Base-by-base conservation (phyloP, 2,797 vertebrate genomes). In the Pseudomugil gertrudae region DNA sequence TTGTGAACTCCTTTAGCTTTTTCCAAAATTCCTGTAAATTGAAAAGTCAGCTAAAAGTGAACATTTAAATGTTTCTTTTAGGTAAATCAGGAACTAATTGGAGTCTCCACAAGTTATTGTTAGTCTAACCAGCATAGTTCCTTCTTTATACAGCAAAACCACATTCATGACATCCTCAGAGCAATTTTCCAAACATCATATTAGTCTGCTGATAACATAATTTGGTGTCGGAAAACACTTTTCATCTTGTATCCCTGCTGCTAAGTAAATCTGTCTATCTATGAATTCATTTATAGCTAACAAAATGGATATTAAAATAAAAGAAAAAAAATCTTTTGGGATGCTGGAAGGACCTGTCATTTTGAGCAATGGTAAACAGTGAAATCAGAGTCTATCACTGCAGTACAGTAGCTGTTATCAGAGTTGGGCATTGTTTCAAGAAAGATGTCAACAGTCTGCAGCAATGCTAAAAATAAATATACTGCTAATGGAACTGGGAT, bases 41-140 rank as follows among this genome's bases (percentile, higher is more conserved):
- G 0, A n/a, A n/a, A n/a, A n/a, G n/a, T n/a, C n/a, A n/a, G n/a
- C n/a, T n/a, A 45, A 23, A 23, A 70, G 71, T 13, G 57, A 60
- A 58, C 69, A 40, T 68, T 86, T 74, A 38, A 66, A 70, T 83
- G 9, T 43, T 45, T n/a, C 0, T 78, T 83, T 78, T 69, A 74
- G 84, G 80, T 87, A 72, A 76, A 78, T 21, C 47, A 58, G 27
- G 70, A 81, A 88, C 88, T 62, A 71, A 83, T 85, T 75, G 80
- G 17, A 75, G 67, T 54, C 3, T 1, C 43, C 4, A 2, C 3
- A 53, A 75, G 80, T 69, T 63, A 54, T 66, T 83, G 63, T 69
- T 80, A 67, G 72, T 78, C 80, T 69, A 62, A 62, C 51, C n/a
- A n/a, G n/a, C n/a, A 63, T 68, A 53, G 53, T 64, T 69, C 2